Evolutionary conservation across 2,888 invertebrate genomes (phyloP).

Genomic region (Ichneumon xanthorius): DNA sequence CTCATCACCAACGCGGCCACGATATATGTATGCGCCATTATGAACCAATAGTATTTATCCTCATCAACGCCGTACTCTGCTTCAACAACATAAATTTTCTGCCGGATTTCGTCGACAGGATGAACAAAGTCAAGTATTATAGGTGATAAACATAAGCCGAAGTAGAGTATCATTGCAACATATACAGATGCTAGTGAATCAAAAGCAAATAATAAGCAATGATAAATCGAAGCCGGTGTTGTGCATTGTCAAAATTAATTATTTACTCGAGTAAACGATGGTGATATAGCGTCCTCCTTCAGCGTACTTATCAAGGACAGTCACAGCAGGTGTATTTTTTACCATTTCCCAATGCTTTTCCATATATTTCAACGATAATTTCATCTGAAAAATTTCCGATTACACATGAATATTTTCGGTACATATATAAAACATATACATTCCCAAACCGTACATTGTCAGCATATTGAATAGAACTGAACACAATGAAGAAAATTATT

Average conservation of each 20-base stretch:
- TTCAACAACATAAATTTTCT: slow-evolving; percentile 20
- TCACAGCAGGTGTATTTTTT: not conserved
- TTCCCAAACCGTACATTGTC: too few relatives aligned
- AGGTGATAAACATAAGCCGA: not conserved
- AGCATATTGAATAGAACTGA: too few relatives aligned
- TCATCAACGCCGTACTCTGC: slow-evolving; percentile 27
- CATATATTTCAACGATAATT: too few relatives aligned
- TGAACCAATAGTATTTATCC: slow-evolving; percentile 5
- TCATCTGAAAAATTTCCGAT: too few relatives aligned
- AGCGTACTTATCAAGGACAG: not conserved
- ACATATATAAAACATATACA: too few relatives aligned
- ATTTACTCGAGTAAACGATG: not conserved
- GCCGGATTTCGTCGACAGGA: not conserved
- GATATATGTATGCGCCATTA: slow-evolving; percentile 24
- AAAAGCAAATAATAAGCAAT: not conserved
- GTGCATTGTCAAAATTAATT: not conserved
- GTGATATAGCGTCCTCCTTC: not conserved
- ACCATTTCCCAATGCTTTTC: too few relatives aligned
- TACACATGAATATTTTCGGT: too few relatives aligned
- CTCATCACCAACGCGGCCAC: not conserved
- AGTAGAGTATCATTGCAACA: not conserved
- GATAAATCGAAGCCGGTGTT: not conserved
- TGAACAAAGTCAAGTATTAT: slow-evolving; percentile 16
- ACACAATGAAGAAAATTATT: too few relatives aligned
- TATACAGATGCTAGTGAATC: not conserved